Conservation (phyloP, 1,140 invertebrate genomes). For the Maconellicoccus hirsutus region DNA sequence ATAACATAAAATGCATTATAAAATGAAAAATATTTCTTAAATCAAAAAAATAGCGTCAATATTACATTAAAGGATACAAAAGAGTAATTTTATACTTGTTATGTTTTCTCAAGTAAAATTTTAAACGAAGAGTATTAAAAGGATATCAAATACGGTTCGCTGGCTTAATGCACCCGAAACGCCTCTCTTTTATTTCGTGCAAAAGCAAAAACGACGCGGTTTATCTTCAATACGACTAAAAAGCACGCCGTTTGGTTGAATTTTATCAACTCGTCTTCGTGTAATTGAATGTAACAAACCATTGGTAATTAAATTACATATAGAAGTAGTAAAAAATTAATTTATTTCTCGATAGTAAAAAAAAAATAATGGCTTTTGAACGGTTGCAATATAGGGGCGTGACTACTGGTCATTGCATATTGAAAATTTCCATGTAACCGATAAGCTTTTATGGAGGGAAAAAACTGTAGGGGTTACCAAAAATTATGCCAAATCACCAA, state of each 20-base stretch:
- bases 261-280: background rate
- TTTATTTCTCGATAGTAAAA: background rate
- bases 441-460: too few species aligned
- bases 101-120: slow-evolving; percentile 1
- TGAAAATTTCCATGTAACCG: too few species aligned
- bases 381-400: background rate
- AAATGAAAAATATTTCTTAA: background rate
- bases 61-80: background rate
- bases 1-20: background rate
- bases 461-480: too few species aligned
- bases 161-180: background rate
- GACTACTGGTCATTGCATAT: background rate
- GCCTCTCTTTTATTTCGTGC: background rate
- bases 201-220: too few species aligned
- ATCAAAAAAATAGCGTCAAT: background rate
- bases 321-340: background rate
- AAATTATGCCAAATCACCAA: too few species aligned
- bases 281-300: background rate
- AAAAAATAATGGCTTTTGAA: background rate
- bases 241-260: too few species aligned
- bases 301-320: background rate
- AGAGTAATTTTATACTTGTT: background rate
- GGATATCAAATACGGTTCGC: background rate
- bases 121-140: background rate
- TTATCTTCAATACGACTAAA: too few species aligned